Evolutionary conservation across 2,113 vertebrate genomes (phyloP), one percentile per base, ranked within the genome.

Genomic region (Psophia crepitans): DNA sequence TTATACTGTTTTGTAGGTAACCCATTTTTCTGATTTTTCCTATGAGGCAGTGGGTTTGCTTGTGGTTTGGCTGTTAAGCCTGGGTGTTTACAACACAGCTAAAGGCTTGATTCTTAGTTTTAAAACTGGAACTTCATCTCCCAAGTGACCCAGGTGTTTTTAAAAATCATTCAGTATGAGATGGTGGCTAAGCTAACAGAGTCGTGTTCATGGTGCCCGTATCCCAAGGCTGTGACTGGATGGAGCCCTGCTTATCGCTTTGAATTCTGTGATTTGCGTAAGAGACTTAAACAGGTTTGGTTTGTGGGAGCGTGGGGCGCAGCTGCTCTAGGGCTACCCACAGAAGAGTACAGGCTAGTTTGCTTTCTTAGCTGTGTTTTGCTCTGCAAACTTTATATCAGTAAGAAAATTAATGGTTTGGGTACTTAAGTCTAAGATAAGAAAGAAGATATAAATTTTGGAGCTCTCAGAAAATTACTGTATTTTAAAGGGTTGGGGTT

Each of bases 401-500:
- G 39, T 48, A 76, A 65, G 46, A 46, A 73, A 69, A 51, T 33
- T 15, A 94, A 54, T 41, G 23, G 22, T 86, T 84, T 18, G 65
- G 32, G 16, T 75, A 44, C 35, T 48, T 69, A 87, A 76, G 41
- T 33, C 54, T 73, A 76, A 78, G 26, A 53, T 26, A 74, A 61
- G 56, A 64, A 84, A 63, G 26, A 60, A 84, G 16, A 51, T 77
- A 37, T 66, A 56, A 57, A 13, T 76, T 84, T 14, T 32, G 56
- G 14, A 28, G 37, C 64, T 84, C 48, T 90, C 64, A 63, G 49
- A 78, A 85, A 64, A 86, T 30, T 21, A 14, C 5, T 0, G 0
- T 77, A 19, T 84, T 90, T 44, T 60, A 64, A 71, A 88, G 37
- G 8, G 2, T 0, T 6, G 43, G 3, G 2, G 0, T 7, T 5